Evolutionary conservation across 2,113 vertebrate species (phyloP), one percentile per base, ranked within the genome.

Genomic region (Gallinago media): DNA sequence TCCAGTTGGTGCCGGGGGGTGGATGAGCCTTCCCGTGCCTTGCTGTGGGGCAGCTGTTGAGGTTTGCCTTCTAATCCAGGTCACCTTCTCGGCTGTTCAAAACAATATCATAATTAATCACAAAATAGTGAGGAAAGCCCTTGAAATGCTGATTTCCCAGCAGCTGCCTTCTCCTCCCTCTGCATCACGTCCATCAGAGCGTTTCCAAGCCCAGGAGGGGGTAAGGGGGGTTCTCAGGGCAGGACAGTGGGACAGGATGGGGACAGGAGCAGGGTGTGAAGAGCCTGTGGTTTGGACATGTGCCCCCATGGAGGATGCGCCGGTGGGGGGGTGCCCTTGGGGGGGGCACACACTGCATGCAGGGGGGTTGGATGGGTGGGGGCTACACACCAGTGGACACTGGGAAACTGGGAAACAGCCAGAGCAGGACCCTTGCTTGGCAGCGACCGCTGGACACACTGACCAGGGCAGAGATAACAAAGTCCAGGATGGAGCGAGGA

Each of bases 401-500:
- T 36, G 38, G 38, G 46, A 42, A 12, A 15, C 27, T 36, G 38
- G 38, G 46, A 42, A 12, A 15, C 26, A 7, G 26, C 31, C 2
- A 7, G 15, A 5, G 10, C 42, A 8, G 40, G 66, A 66, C 38
- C 17, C 32, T 50, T 7, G 8, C n/a, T 14, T 1, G 10, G 27
- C 54, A 20, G 62, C 7, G 4, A 19, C 40, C 0, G 8, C 8
- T 4, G 17, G 58, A 32, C n/a, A 23, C n/a, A 2, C 31, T 4
- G 67, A 46, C 22, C 9, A 18, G 38, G 1, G 1, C 65, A 32
- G 67, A 36, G 62, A 31, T 34, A 63, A 27, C 12, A 6, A 11
- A 23, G 26, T 8, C 9, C 4, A 6, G 55, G 38, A 46, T 8
- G 21, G 56, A 65, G 12, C 2, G 17, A 36, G 54, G 49, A 42